Base-by-base conservation (phyloP, 64 coral and sea anemone genomes). In the Pocillopora damicornis region DNA sequence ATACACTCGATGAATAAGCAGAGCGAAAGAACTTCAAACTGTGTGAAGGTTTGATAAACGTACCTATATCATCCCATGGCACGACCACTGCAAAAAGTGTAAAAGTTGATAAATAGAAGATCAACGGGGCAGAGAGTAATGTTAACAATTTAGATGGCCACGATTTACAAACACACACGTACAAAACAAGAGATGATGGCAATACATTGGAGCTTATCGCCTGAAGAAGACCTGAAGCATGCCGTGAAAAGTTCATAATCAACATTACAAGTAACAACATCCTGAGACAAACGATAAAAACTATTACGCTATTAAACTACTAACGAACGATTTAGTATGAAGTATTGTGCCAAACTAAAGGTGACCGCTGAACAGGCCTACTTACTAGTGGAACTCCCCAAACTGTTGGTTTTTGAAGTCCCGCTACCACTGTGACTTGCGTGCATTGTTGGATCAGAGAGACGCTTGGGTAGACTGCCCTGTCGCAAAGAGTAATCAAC, bases 51-150 rank as follows among this genome's bases (percentile, higher is more conserved):
- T 37, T 42, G 35, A 16, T 2, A 13, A 18, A 84, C 61, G 23
- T 76, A 88, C 75, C 75, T 57, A 77, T 22, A 9, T 77, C 75
- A 22, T 77, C 75, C 75, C 45, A 20, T 57, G 37, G 75, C 42
- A 56, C 11, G 10, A 20, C 11, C 42, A 13, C 75, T 77, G 37
- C 17, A 36, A 57, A 77, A 2, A 57, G 22, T 56, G 37, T 8
- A 77, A 45, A 77, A 20, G 11, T 7, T 8, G 22, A 67, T 20
- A 16, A 3, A 22, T 22, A 6, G 11, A 14, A 51, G 13, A 37
- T 51, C 37, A 26, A 13, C 13, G 11, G 23, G 34, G 23, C 23
- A 74, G 72, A 13, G 72, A 66, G 63, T 14, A 66, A 30, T 30
- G 30, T 30, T 30, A 30, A 30, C 30, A 30, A 66, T 17, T 66